These are phyloP conservation scores for Squalus acanthias DNA, from an alignment of 2,797 vertebrate species.

Conservation along the genomic window DNA sequence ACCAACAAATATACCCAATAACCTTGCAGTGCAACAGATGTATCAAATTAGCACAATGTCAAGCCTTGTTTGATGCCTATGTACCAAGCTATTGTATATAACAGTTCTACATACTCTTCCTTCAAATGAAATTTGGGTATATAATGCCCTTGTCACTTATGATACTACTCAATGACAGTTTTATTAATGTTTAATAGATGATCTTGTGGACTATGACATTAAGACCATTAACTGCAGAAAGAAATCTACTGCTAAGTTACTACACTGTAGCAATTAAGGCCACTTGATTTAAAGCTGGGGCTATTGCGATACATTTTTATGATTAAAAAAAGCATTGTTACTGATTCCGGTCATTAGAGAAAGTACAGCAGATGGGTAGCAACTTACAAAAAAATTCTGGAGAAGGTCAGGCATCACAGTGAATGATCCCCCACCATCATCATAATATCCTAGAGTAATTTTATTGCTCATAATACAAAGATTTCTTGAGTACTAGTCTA, in stretches of 20 bases:
- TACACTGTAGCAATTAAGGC: slow-evolving; percentile 30
- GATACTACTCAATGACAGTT: not conserved
- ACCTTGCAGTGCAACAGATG: not conserved
- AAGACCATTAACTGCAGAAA: not conserved
- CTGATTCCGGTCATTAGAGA: not conserved
- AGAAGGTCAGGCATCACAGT: not conserved
- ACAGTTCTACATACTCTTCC: not conserved
- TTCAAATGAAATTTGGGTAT: not conserved
- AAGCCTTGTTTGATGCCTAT: slow-evolving; percentile 22
- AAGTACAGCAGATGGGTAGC: not conserved
- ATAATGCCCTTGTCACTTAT: not conserved
- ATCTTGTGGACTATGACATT: not conserved
- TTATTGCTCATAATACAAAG: not conserved
- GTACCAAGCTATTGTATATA: slow-evolving; percentile 23
- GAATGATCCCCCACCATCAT: not conserved
- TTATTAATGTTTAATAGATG: slow-evolving; percentile 14
- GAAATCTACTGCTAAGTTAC: slow-evolving; percentile 18
- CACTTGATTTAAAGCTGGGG: slow-evolving; percentile 23
- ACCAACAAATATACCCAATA: slow-evolving; percentile 33
- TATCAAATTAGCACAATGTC: not conserved
- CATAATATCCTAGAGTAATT: not conserved
- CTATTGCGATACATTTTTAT: not conserved
- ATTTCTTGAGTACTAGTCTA: not conserved
- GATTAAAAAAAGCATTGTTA: not conserved
- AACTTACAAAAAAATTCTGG: not conserved